Evolutionary conservation across 2,888 invertebrate species (phyloP).

Genomic region (Temnothorax unifasciatus): DNA sequence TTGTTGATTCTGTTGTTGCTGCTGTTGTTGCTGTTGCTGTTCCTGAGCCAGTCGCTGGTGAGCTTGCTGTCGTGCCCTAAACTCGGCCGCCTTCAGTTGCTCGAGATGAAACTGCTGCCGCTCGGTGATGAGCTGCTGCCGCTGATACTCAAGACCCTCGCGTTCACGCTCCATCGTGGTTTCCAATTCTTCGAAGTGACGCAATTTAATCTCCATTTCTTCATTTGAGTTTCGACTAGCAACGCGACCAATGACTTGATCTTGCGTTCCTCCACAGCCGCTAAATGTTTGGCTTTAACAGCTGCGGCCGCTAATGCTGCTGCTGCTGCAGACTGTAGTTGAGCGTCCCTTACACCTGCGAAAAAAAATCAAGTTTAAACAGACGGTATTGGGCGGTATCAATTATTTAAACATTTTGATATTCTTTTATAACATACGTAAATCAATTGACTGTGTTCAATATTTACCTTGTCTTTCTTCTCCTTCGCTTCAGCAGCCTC

Average conservation of each 20-base stretch:
- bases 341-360: slow-evolving; percentile 90
- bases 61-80: slow-evolving; percentile 97
- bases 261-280: slow-evolving; percentile 99
- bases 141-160: slow-evolving; percentile 97
- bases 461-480: slow-evolving; percentile 87
- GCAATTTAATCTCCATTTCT: slow-evolving; percentile 99
- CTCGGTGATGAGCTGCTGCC: slow-evolving; percentile 99
- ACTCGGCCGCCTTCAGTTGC: slow-evolving; percentile 98
- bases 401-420: slow-evolving; percentile 15
- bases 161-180: slow-evolving; percentile 97
- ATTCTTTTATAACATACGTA: not conserved
- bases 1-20: slow-evolving; percentile 75
- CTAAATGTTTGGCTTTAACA: slow-evolving; percentile 99
- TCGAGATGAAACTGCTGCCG: slow-evolving; percentile 99
- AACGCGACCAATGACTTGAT: slow-evolving; percentile 99
- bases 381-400: not conserved
- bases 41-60: slow-evolving; percentile 94
- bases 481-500: slow-evolving; percentile 87
- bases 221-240: slow-evolving; percentile 99
- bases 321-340: slow-evolving; percentile 97
- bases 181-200: slow-evolving; percentile 99
- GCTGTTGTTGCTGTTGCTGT: slow-evolving; percentile 86
- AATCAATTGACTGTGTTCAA: not conserved
- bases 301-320: slow-evolving; percentile 99
- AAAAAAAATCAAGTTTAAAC: slow-evolving; percentile 19